phyloP scores from a whole-genome alignment of 2,888 invertebrate species.

The Caenorhabditis sulstoni region DNA sequence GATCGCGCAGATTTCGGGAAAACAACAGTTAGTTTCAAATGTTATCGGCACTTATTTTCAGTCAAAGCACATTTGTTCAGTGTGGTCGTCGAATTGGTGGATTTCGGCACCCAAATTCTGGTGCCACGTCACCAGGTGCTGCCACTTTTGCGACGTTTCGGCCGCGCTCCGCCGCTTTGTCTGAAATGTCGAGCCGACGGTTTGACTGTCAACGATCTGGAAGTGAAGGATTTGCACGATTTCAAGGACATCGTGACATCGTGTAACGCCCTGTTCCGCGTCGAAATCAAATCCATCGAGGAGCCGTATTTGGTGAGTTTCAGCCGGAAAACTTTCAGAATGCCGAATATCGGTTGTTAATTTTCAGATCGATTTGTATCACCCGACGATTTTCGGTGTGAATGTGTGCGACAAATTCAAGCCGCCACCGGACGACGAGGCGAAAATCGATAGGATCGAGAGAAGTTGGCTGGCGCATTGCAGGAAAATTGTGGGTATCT shows the following conservation, averaged over 20 bases:
- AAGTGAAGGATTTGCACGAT: constrained; percentile 43
- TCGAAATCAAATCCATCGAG: constrained; percentile 47
- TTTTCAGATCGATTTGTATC: constrained; percentile 47
- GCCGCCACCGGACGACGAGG: constrained; percentile 32
- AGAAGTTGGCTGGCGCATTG: constrained; percentile 53
- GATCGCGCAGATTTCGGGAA: constrained; percentile 50
- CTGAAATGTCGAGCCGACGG: constrained; percentile 52
- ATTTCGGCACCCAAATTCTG: constrained; percentile 51
- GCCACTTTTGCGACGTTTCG: constrained; percentile 42
- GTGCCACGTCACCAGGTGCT: constrained; percentile 16
- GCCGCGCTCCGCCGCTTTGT: constrained; percentile 53
- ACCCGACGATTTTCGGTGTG: constrained; percentile 41
- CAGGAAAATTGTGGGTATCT: constrained; percentile 53
- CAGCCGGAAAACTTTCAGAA: not conserved
- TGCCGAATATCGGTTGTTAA: not conserved
- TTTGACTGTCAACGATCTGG: constrained; percentile 47
- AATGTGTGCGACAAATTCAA: constrained; percentile 49
- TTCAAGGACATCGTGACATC: constrained; percentile 44
- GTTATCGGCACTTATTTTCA: not conserved
- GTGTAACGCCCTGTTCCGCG: constrained; percentile 53
- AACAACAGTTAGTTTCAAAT: constrained; percentile 25
- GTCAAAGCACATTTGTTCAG: constrained; percentile 28
- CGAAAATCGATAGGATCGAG: constrained; percentile 36
- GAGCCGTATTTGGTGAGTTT: constrained; percentile 49
- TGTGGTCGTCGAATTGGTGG: constrained; percentile 52